phyloP scores from a whole-genome alignment of 2,888 invertebrate species.

The Tenthredo distinguenda region DNA sequence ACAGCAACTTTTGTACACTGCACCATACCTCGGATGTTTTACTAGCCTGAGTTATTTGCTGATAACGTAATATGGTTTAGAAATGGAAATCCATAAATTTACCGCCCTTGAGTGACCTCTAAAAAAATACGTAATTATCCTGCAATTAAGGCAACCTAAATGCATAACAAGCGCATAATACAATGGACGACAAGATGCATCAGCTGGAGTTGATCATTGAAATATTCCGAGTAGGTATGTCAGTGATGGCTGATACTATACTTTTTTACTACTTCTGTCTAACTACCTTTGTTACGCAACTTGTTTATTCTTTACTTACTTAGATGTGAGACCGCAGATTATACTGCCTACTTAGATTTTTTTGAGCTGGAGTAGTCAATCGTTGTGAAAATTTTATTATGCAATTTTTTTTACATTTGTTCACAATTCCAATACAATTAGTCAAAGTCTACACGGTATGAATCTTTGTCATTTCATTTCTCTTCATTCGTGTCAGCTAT shows the following conservation, averaged over 20 bases:
- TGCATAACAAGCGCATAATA: conserved; percentile 63
- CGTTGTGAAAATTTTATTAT: not conserved
- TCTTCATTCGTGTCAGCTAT: not conserved
- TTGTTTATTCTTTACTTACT: conserved; percentile 38
- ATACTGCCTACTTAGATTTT: not conserved
- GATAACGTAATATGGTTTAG: conserved; percentile 2
- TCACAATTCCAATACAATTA: not conserved
- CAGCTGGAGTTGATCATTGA: conserved; percentile 59
- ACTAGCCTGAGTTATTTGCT: not conserved
- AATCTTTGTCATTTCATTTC: not conserved
- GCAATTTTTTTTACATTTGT: not conserved
- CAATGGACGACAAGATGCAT: conserved; percentile 62
- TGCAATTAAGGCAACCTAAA: conserved; percentile 68
- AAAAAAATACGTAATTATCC: conserved; percentile 61
- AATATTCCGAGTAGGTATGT: conserved; percentile 59
- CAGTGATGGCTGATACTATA: conserved; percentile 53
- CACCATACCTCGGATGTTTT: not conserved
- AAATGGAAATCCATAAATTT: conserved; percentile 62
- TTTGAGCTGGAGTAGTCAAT: not conserved
- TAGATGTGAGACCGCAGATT: conserved; percentile 20
- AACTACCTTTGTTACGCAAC: conserved; percentile 41
- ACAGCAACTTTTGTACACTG: not conserved
- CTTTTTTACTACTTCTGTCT: conserved; percentile 41
- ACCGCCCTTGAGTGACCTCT: conserved; percentile 57
- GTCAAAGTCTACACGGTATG: not conserved